These are phyloP conservation scores for Aphodius sticticus DNA, from an alignment of 2,888 invertebrate genomes.

Conservation along the genomic window DNA sequence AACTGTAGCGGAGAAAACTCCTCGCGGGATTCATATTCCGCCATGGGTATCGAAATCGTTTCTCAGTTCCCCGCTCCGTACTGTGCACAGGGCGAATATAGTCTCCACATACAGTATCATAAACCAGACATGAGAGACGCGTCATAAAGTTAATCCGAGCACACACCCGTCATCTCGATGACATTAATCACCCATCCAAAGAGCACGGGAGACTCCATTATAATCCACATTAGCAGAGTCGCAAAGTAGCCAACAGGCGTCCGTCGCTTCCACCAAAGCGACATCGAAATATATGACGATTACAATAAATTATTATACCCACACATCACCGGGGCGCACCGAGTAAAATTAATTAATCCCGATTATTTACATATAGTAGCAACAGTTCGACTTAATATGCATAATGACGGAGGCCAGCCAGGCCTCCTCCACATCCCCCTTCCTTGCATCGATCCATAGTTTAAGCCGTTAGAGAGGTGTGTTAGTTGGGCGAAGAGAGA, in stretches of 20 bases:
- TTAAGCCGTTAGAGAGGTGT: constrained; percentile 20
- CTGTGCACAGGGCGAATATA: too few species aligned
- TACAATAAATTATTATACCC: constrained; percentile 4
- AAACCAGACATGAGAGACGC: neutral
- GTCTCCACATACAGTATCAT: too few species aligned
- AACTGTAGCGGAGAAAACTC: too few species aligned
- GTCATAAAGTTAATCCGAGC: neutral
- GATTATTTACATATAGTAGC: constrained; percentile 15
- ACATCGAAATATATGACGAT: neutral
- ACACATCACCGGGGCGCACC: neutral
- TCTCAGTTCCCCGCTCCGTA: too few species aligned
- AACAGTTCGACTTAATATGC: constrained; percentile 21
- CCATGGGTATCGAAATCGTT: too few species aligned
- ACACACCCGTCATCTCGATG: neutral
- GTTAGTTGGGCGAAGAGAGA: constrained; percentile 33
- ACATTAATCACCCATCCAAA: neutral
- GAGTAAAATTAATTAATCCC: neutral
- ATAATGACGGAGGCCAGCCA: constrained; percentile 12
- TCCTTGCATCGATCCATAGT: neutral
- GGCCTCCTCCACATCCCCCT: neutral
- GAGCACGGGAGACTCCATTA: neutral
- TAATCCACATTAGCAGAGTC: neutral
- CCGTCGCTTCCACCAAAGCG: neutral
- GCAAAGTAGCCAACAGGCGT: neutral
- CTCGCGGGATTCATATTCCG: too few species aligned